Conservation (phyloP, 2,797 vertebrate species). For the Acipenser transmontanus region DNA sequence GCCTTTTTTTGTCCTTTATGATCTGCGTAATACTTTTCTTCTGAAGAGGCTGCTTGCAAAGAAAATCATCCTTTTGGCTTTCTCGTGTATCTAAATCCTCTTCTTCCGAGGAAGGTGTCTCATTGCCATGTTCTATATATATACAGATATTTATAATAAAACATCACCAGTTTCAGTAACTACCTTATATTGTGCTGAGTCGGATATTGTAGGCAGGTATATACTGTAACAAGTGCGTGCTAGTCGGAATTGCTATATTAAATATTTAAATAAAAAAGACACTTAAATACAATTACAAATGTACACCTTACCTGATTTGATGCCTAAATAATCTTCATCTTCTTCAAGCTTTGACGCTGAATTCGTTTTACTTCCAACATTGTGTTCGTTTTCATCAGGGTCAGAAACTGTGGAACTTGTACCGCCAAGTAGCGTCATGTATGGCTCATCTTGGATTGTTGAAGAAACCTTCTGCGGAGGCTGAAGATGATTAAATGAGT, state of each 20-base stretch:
- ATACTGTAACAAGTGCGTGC: too few species aligned
- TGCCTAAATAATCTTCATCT: constrained; percentile 58
- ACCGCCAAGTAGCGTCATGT: constrained; percentile 29
- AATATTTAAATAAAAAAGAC: too few species aligned
- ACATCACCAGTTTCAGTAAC: too few species aligned
- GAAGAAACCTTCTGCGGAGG: constrained; percentile 49
- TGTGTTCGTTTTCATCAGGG: constrained; percentile 22
- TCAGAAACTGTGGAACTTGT: too few species aligned
- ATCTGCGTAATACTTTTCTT: constrained; percentile 84
- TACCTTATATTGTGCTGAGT: too few species aligned
- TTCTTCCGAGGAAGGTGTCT: constrained; percentile 72
- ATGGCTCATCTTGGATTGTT: constrained; percentile 46
- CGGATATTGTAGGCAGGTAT: neutral
- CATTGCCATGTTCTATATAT: constrained; percentile 61
- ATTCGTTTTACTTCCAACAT: constrained; percentile 30
- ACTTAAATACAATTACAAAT: neutral
- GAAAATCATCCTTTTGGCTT: constrained; percentile 53
- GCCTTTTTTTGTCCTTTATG: constrained; percentile 95
- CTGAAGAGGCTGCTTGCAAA: constrained; percentile 51
- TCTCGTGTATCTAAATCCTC: constrained; percentile 69
- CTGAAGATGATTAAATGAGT: constrained; percentile 54
- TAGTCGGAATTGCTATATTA: too few species aligned
- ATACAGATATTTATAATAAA: too few species aligned
- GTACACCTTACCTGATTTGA: constrained; percentile 62
- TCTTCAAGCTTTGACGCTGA: constrained; percentile 43